phyloP scores from a whole-genome alignment of 2,797 vertebrate species.

The Galaxias olidus region DNA sequence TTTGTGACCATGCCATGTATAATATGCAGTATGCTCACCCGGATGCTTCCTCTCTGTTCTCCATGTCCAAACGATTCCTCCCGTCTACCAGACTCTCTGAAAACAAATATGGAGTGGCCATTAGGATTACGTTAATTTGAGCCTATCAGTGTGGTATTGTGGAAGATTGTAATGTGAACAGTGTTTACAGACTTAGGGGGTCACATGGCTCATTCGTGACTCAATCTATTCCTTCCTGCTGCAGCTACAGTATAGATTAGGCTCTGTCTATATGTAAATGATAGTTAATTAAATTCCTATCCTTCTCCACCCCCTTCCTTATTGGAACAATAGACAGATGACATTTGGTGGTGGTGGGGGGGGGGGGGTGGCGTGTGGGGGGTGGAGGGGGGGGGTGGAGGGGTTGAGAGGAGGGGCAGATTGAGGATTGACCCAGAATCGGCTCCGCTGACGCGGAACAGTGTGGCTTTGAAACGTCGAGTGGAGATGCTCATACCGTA shows the following conservation, averaged over 20 bases:
- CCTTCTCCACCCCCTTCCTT: slow-evolving; percentile 40
- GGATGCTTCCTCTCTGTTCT: too few relatives aligned
- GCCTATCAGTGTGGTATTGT: too few relatives aligned
- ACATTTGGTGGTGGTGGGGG: slow-evolving; percentile 26
- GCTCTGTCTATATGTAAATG: slow-evolving; percentile 23
- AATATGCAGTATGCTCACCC: too few relatives aligned
- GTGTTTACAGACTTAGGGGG: too few relatives aligned
- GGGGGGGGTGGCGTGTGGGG: slow-evolving; percentile 12
- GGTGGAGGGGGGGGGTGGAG: slow-evolving; percentile 35
- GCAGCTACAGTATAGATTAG: too few relatives aligned
- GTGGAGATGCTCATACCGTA: slow-evolving; percentile 20
- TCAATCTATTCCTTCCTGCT: background rate
- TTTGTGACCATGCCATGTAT: too few relatives aligned
- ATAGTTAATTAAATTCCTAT: slow-evolving; percentile 63
- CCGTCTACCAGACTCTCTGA: too few relatives aligned
- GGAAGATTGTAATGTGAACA: too few relatives aligned
- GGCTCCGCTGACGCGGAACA: slow-evolving; percentile 57
- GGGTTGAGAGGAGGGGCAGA: slow-evolving; percentile 3
- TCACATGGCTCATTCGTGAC: too few relatives aligned
- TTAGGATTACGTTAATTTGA: too few relatives aligned
- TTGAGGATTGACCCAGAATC: slow-evolving; percentile 74
- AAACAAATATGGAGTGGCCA: too few relatives aligned
- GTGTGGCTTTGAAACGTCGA: slow-evolving; percentile 56
- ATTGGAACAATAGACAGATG: slow-evolving; percentile 46
- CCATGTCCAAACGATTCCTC: too few relatives aligned